Percentiles rank a stretch among this genome's conserved stretches.
These are phyloP conservation scores for Eidolon helvum DNA, from an alignment of 2,113 vertebrate genomes.

Conservation along the genomic window DNA sequence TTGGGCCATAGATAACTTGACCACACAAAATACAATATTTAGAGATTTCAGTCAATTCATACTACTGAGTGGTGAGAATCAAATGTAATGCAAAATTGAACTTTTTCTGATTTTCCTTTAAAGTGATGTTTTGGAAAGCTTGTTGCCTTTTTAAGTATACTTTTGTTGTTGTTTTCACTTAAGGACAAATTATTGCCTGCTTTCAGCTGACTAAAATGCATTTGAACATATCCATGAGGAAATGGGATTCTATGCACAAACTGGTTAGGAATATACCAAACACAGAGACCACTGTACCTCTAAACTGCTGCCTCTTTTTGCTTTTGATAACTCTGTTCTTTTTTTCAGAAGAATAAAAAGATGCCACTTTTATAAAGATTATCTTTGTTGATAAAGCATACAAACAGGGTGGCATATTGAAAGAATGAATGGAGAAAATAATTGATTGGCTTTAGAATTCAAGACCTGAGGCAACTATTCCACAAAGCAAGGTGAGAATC, in stretches of 20 bases:
- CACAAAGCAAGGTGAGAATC: slow-evolving; percentile 12
- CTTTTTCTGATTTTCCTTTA: slow-evolving; percentile 14
- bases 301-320: slow-evolving; percentile 16
- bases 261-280: not conserved
- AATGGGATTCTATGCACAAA: slow-evolving; percentile 20
- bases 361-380: not conserved
- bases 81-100: slow-evolving; percentile 1
- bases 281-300: not conserved
- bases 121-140: not conserved
- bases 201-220: not conserved
- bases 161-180: not conserved
- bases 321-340: slow-evolving; percentile 16
- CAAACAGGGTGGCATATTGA: not conserved
- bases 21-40: not conserved
- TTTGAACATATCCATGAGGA: not conserved
- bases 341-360: slow-evolving; percentile 6
- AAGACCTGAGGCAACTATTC: not conserved
- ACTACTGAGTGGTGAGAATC: not conserved
- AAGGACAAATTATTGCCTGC: not conserved
- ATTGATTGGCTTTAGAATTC: not conserved
- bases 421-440: not conserved
- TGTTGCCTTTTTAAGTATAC: not conserved
- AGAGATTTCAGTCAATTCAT: not conserved
- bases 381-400: not conserved
- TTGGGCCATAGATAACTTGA: not conserved